Base-by-base conservation (phyloP, 2,113 vertebrate species). In the Chaetops frenatus region DNA sequence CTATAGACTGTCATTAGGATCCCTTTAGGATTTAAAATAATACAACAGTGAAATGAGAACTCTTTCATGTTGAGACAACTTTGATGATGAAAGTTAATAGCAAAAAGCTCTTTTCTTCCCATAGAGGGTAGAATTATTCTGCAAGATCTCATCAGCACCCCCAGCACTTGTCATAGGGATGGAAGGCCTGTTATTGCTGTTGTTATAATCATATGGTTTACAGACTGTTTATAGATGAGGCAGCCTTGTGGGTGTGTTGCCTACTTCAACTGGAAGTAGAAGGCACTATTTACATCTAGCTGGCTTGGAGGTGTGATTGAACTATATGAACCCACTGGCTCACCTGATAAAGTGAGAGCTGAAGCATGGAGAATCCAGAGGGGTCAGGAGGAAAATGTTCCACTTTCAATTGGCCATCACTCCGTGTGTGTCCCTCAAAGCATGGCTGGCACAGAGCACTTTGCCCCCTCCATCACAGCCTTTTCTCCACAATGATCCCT, bases 321-420 rank as follows among this genome's bases (percentile, higher is more conserved):
- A 35, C 47, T 11, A 6, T 3, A 1, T 25, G 19, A 86, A 20
- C 24, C 11, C 28, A 11, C 14, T 51, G 58, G 33, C 7, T 65
- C 36, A 65, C 24, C 10, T 73, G 45, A 5, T 28, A 20, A 89
- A 57, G 1, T 2, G 27, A 57, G 10, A 78, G 3, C 18, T 84
- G 42, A 42, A 47, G 7, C 27, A n/a, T 2, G 5, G 27, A 31
- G 27, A 72, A 80, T 22, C 6, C 60, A 40, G 15, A 31, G 45
- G 50, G 17, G 35, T 6, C 28, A 25, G 54, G 22, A 66, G 17
- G 11, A 36, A 12, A 56, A 8, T 1, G 8, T 33, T 24, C 1
- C 4, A 0, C 9, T 57, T 45, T 57, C 25, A 40, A 81, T 45
- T 5, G 4, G 16, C n/a, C 14, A 1, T 54, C 17, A 15, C 8